Percentiles rank a stretch among this genome's conserved stretches.
phyloP scores from a whole-genome alignment of 1,140 invertebrate genomes.

The Drosophila tropicalis region DNA sequence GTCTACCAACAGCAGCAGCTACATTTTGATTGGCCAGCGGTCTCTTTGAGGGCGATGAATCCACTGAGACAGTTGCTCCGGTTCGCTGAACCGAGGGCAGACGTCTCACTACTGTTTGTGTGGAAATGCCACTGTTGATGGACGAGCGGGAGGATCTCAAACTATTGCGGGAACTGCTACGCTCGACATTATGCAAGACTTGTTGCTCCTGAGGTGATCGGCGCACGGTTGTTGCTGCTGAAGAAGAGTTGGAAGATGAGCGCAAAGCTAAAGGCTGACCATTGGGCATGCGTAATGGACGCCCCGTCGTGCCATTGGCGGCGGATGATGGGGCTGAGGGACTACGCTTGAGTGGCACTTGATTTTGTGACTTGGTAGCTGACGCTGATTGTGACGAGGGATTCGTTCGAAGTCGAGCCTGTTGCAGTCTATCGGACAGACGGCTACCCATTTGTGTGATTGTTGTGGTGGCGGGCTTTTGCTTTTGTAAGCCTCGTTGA shows the following conservation, averaged over 20 bases:
- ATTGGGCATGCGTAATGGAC: constrained; percentile 71
- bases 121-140: constrained; percentile 91
- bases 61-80: constrained; percentile 70
- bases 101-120: constrained; percentile 90
- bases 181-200: constrained; percentile 84
- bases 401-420: constrained; percentile 48
- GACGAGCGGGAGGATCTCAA: constrained; percentile 92
- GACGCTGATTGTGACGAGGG: constrained; percentile 21
- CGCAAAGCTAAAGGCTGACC: constrained; percentile 53
- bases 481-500: constrained; percentile 49
- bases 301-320: constrained; percentile 14
- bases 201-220: constrained; percentile 78
- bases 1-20: constrained; percentile 13
- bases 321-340: constrained; percentile 37
- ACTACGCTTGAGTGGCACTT: constrained; percentile 58
- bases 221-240: constrained; percentile 53
- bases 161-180: constrained; percentile 88
- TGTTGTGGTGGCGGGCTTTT: constrained; percentile 61
- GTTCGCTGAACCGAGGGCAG: constrained; percentile 83
- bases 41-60: constrained; percentile 77
- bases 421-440: constrained; percentile 71
- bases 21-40: constrained; percentile 68
- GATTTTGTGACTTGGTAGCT: constrained; percentile 60
- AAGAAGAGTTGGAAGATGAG: constrained; percentile 48
- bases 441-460: constrained; percentile 70